A percentile compares a stretch with the other conserved stretches of the same genome.
phyloP scores from a whole-genome alignment of 2,797 vertebrate species.

The Micropoecilia bifurca region DNA sequence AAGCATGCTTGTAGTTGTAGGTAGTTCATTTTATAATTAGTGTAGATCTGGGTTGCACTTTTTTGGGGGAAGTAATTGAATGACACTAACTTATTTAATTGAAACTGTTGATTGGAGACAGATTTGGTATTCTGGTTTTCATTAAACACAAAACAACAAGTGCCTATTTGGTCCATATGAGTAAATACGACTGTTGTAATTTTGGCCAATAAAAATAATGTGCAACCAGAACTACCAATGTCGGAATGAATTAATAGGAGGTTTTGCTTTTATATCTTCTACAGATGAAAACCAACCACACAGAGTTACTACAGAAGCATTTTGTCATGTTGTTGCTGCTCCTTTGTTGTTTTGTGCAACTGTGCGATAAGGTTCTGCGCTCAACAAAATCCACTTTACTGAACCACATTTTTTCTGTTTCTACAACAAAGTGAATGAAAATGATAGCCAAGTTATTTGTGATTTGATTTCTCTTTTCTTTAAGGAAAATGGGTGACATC shows the following conservation, averaged over 20 bases:
- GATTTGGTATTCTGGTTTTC: constrained; percentile 2
- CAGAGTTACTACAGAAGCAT: background rate
- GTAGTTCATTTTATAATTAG: background rate
- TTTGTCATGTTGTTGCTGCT: constrained; percentile 11
- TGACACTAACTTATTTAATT: constrained; percentile 16
- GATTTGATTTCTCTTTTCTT: background rate
- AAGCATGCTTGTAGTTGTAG: background rate
- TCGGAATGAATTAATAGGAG: constrained; percentile 30
- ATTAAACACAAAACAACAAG: constrained; percentile 6
- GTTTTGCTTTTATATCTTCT: constrained; percentile 20
- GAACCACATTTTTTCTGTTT: background rate
- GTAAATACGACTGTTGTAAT: constrained; percentile 36
- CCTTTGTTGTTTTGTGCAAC: background rate
- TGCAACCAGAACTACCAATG: constrained; percentile 15
- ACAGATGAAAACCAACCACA: constrained; percentile 22
- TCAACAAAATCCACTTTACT: background rate
- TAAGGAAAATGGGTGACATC: background rate
- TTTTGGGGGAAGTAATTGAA: constrained; percentile 23
- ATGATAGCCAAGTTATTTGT: too few relatives aligned
- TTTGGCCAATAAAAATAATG: constrained; percentile 38
- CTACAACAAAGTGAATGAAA: background rate
- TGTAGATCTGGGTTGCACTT: constrained; percentile 1
- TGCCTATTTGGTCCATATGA: constrained; percentile 32
- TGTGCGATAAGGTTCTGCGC: background rate
- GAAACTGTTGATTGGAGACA: constrained; percentile 11